Percentiles rank a stretch among this genome's conserved stretches.
phyloP scores from a whole-genome alignment of 1,140 invertebrate species.

The Drosophila ficusphila region DNA sequence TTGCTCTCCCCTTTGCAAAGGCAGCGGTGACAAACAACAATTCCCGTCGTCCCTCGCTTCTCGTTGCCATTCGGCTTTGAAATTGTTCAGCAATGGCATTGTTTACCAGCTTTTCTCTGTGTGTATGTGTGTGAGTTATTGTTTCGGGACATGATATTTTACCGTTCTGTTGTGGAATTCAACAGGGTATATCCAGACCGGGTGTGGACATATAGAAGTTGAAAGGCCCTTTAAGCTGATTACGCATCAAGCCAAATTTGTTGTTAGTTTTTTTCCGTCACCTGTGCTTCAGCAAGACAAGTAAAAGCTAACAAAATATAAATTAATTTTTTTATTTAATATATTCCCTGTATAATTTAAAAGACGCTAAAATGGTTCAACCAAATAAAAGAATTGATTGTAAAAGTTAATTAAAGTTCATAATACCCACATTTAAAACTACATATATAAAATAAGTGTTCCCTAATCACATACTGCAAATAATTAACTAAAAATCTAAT shows the following conservation, averaged over 20 bases:
- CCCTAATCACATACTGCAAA: too few relatives aligned
- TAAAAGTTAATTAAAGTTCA: too few relatives aligned
- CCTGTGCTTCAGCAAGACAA: too few relatives aligned
- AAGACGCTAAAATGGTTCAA: too few relatives aligned
- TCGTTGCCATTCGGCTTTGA: conserved; percentile 42
- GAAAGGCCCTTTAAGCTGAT: neutral
- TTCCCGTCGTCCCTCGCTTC: conserved; percentile 9
- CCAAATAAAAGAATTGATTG: too few relatives aligned
- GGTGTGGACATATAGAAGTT: neutral
- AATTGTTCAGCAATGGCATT: conserved; percentile 53
- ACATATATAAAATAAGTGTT: too few relatives aligned
- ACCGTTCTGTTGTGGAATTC: conserved; percentile 22
- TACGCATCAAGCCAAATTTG: neutral
- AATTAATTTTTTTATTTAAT: too few relatives aligned
- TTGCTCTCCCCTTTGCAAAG: conserved; percentile 29
- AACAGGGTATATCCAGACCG: conserved; percentile 18
- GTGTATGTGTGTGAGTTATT: conserved; percentile 60
- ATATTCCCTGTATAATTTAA: too few relatives aligned
- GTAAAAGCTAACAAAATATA: too few relatives aligned
- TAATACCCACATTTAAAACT: too few relatives aligned
- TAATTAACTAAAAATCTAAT: neutral
- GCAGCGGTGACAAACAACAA: conserved; percentile 44
- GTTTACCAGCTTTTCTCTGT: conserved; percentile 36
- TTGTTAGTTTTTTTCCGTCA: neutral
- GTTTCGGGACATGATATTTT: conserved; percentile 68